Percentiles rank a stretch among this genome's conserved stretches.
Conservation (phyloP, 2,888 invertebrate species). For the Nebria salina region DNA sequence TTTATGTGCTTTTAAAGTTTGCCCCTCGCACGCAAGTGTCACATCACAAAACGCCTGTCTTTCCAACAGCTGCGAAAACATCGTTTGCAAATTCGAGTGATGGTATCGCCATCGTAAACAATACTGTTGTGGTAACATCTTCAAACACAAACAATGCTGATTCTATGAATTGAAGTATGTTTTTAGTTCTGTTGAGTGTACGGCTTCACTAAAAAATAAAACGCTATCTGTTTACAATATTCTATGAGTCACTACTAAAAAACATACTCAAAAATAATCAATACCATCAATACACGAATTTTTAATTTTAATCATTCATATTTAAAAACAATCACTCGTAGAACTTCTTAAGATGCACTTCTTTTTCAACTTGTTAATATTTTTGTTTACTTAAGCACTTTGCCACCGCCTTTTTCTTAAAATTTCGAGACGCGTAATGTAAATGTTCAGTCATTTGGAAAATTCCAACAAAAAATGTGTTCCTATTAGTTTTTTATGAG, state of each 20-base stretch:
- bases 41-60: slow-evolving; percentile 91
- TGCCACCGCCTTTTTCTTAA: slow-evolving; percentile 57
- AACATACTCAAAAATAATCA: slow-evolving; percentile 57
- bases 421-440: slow-evolving; percentile 61
- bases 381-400: slow-evolving; percentile 47
- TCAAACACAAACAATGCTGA: slow-evolving; percentile 48
- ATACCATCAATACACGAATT: slow-evolving; percentile 58
- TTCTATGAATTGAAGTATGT: slow-evolving; percentile 28
- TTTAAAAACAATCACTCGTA: slow-evolving; percentile 40
- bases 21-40: slow-evolving; percentile 87
- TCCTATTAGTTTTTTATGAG: slow-evolving; percentile 63
- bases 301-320: slow-evolving; percentile 50
- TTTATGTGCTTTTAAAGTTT: slow-evolving; percentile 80
- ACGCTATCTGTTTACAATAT: slow-evolving; percentile 44
- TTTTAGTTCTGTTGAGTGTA: slow-evolving; percentile 28
- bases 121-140: slow-evolving; percentile 89
- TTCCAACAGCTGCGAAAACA: slow-evolving; percentile 88
- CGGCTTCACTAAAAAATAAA: slow-evolving; percentile 39
- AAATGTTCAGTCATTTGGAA: slow-evolving; percentile 70
- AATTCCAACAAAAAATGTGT: slow-evolving; percentile 68
- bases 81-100: slow-evolving; percentile 88
- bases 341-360: slow-evolving; percentile 42
- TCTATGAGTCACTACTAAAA: slow-evolving; percentile 55
- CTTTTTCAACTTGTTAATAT: slow-evolving; percentile 39
- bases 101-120: slow-evolving; percentile 94